Percentiles rank a stretch among this genome's conserved stretches.
Conservation (phyloP, 2,113 vertebrate genomes). For the Pygoscelis adeliae region DNA sequence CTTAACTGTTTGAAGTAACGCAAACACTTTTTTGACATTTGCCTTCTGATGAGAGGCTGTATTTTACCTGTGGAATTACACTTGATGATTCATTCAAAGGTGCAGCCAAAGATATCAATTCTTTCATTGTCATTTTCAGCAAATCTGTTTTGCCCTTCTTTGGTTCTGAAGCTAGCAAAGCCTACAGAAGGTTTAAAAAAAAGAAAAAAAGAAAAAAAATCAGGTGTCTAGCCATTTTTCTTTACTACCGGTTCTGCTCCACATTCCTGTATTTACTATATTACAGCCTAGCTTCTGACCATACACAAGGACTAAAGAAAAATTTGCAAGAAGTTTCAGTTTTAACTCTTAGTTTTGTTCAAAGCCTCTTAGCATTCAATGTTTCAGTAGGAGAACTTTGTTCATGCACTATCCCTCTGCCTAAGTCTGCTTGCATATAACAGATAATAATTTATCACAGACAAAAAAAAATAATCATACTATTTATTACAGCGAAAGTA, state of each 20-base stretch:
- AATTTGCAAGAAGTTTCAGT: background rate
- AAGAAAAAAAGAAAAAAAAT: background rate
- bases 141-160: conserved; percentile 88
- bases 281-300: background rate
- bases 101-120: conserved; percentile 83
- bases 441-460: background rate
- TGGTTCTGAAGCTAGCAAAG: conserved; percentile 91
- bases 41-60: background rate
- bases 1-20: background rate
- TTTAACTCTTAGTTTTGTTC: background rate
- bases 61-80: conserved; percentile 89
- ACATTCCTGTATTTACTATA: background rate
- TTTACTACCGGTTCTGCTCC: background rate
- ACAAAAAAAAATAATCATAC: background rate
- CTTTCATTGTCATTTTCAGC: conserved; percentile 91
- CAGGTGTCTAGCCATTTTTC: background rate
- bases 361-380: background rate
- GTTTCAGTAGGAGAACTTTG: background rate
- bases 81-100: conserved; percentile 70
- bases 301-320: background rate
- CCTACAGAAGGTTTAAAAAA: conserved; percentile 71
- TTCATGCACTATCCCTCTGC: background rate
- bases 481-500: background rate
- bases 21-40: background rate
- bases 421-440: background rate